Evolutionary conservation across 2,113 vertebrate genomes (phyloP).

Genomic region (Ailuropoda melanoleuca): DNA sequence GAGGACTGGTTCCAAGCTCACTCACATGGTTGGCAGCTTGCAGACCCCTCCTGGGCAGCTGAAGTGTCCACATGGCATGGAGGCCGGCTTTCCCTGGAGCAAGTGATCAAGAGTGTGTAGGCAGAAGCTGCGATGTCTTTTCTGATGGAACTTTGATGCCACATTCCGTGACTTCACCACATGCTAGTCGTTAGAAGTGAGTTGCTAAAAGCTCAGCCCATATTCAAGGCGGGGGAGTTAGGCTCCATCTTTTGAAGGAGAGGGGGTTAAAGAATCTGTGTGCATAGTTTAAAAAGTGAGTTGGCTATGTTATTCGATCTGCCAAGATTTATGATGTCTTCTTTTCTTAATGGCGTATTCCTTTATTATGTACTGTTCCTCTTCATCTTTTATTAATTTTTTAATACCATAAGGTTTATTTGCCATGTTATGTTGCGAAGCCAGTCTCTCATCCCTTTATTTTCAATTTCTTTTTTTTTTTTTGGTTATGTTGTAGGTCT

Average conservation of each 20-base stretch:
- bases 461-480: neutral
- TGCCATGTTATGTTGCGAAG: neutral
- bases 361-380: neutral
- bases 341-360: neutral
- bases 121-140: neutral
- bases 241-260: neutral
- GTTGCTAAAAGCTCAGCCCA: neutral
- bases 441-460: neutral
- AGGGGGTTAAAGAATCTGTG: neutral
- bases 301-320: neutral
- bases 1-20: neutral
- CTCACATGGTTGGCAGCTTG: too few species aligned
- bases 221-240: neutral
- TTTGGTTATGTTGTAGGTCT: neutral
- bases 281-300: neutral
- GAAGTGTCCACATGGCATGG: fast-evolving
- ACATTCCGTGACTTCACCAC: neutral
- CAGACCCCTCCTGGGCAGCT: neutral
- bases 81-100: neutral
- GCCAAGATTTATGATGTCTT: neutral
- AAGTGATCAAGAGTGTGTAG: neutral
- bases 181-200: neutral
- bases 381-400: neutral
- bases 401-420: neutral
- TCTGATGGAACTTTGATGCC: neutral